Conservation (phyloP, 2,797 vertebrate genomes). For the Sebastolobus alascanus region DNA sequence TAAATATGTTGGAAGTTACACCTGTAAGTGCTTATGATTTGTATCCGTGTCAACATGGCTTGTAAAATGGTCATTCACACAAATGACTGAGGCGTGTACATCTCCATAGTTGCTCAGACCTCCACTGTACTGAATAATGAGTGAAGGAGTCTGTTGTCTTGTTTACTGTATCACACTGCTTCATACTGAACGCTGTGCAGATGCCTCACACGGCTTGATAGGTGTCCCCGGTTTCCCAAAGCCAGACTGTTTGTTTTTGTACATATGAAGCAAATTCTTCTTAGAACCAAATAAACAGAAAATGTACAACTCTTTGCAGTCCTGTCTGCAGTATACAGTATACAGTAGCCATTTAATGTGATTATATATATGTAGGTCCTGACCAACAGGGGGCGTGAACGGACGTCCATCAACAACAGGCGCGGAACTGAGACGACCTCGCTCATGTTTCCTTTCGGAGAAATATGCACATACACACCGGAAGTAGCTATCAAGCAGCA, state of each 20-base stretch:
- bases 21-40: constrained; percentile 56
- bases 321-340: background rate
- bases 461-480: background rate
- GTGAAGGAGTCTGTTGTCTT: constrained; percentile 50
- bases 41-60: constrained; percentile 31
- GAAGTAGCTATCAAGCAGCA: background rate
- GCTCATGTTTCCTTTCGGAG: background rate
- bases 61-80: constrained; percentile 26
- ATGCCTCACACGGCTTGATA: constrained; percentile 55
- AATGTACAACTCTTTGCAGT: constrained; percentile 14
- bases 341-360: too few relatives aligned
- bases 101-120: constrained; percentile 22
- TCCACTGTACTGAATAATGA: constrained; percentile 42
- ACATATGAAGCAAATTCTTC: constrained; percentile 72
- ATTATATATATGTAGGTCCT: background rate
- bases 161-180: constrained; percentile 63
- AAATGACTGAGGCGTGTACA: constrained; percentile 23
- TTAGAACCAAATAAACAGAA: constrained; percentile 81
- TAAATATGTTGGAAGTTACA: constrained; percentile 62
- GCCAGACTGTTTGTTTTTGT: constrained; percentile 71
- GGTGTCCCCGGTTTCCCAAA: constrained; percentile 62
- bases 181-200: constrained; percentile 56
- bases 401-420: background rate
- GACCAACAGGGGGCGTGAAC: constrained; percentile 25
- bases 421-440: background rate